Base-by-base conservation (phyloP, 2,797 vertebrate species). In the Nasua narica region DNA sequence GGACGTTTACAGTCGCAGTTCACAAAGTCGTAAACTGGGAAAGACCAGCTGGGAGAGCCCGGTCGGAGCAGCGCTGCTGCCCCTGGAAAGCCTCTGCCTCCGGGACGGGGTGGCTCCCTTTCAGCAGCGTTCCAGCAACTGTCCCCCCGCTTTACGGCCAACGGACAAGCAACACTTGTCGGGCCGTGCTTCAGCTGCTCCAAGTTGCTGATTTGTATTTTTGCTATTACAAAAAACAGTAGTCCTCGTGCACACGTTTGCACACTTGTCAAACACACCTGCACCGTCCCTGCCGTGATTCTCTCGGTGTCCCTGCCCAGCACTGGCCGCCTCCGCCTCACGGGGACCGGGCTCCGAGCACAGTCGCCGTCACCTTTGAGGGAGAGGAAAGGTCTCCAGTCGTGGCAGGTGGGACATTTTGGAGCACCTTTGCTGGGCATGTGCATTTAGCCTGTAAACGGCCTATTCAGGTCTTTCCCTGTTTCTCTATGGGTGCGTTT, bases 81-180 rank as follows among this genome's bases (percentile, higher is more conserved):
- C 7, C 27, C 29, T 3, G 7, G 48, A n/a, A 18, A 35, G 29
- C 23, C 67, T 23, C 3, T 3, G 10, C 67, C 21, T 23, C 7
- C 0, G 13, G 35, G 46, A 4, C 7, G 37, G 29, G 10, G 74
- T 8, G 19, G 10, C 0, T 18, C 2, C 9, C 7, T 83, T 0
- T 46, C 32, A 65, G 1, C 50, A 0, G 11, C 35, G 0, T 11
- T n/a, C 23, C 2, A 9, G 40, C 18, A 19, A 11, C 56, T 6
- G 32, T 16, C 23, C 43, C 74, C 74, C 15, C 56, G 29, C 69
- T 43, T 29, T 27, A 18, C 19, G 32, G 27, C 62, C 35, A 43
- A 3, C 0, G 27, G 46, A 16, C 1, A 0, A 15, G 10, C n/a
- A n/a, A n/a, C n/a, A n/a, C n/a, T n/a, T n/a, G n/a, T 32, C 32